Base-by-base conservation (phyloP, 2,888 invertebrate species). In the Apamea crenata region DNA sequence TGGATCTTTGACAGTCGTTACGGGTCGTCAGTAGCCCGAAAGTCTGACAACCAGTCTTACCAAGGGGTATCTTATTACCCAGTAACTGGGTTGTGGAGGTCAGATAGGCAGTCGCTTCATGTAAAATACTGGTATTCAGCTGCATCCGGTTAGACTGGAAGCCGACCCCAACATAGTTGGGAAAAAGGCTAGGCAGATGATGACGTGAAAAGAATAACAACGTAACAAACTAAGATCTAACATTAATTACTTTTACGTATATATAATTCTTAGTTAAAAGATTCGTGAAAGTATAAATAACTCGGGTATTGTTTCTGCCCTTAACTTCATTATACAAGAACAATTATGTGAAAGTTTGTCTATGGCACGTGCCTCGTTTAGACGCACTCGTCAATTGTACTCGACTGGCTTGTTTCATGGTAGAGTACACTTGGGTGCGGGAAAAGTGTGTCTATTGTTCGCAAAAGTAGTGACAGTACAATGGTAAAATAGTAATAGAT, bases 371-470 rank as follows among this genome's bases (percentile, higher is more conserved):
- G 85, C 50, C 73, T 63, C 75, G 84, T 83, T 87, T 75, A 84
- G 79, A 86, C 78, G 80, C 65, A 85, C 85, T 82, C 81, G 84
- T 44, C 56, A 21, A 77, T 82, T 78, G 87, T 86, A 84, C 74
- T 86, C 61, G 78, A 82, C 71, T 74, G 83, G 67, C 78, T 86
- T 83, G 83, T 83, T 74, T 86, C 78, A 84, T 63, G 87, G 87
- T 86, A 73, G 74, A 86, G 78, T 83, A 74, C 65, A 74, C 83
- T 83, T 86, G 56, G 78, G 65, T 72, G 76, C n/a, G 78, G 74
- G 83, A 74, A 84, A 86, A 86, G 78, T 71, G 85, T 61, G 59
- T n/a, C 87, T 82, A 86, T 84, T 84, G 84, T 86, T 85, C 74
- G 70, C 68, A 78, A 77, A 73, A 83, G 66, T 47, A 80, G 79